Conservation (phyloP, 2,888 invertebrate genomes). For the Electrophaes corylata region DNA sequence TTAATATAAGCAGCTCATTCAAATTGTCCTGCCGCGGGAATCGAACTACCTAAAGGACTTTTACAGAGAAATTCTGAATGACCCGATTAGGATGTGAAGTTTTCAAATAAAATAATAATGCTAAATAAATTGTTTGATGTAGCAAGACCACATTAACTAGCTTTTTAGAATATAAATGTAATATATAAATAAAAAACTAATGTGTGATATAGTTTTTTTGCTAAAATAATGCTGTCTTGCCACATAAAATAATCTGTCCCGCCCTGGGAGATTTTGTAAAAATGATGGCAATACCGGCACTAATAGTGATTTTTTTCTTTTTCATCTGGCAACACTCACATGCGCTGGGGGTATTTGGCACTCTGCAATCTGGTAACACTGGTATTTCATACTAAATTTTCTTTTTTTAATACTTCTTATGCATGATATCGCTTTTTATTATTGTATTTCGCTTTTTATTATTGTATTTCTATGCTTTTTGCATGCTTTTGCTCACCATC, state of each 20-base stretch:
- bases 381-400: slow-evolving; percentile 73
- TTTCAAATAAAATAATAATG: neutral
- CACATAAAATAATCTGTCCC: slow-evolving; percentile 43
- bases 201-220: slow-evolving; percentile 38
- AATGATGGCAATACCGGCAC: slow-evolving; percentile 49
- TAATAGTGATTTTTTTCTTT: slow-evolving; percentile 77
- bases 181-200: slow-evolving; percentile 39
- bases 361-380: slow-evolving; percentile 82
- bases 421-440: slow-evolving; percentile 50
- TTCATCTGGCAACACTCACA: slow-evolving; percentile 79
- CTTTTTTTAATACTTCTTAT: slow-evolving; percentile 37
- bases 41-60: neutral
- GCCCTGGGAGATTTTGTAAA: slow-evolving; percentile 19
- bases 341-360: slow-evolving; percentile 80
- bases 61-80: neutral
- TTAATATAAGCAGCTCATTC: neutral
- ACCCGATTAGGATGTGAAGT: neutral
- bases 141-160: slow-evolving; percentile 68
- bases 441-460: slow-evolving; percentile 49
- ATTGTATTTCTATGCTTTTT: slow-evolving; percentile 40
- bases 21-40: neutral
- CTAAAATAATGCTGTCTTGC: slow-evolving; percentile 68
- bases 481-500: slow-evolving; percentile 33
- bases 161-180: slow-evolving; percentile 33
- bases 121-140: slow-evolving; percentile 45